A percentile compares a stretch with the other conserved stretches of the same genome.
Evolutionary conservation across 2,113 vertebrate species (phyloP).

Genomic region (Podarcis raffonei): DNA sequence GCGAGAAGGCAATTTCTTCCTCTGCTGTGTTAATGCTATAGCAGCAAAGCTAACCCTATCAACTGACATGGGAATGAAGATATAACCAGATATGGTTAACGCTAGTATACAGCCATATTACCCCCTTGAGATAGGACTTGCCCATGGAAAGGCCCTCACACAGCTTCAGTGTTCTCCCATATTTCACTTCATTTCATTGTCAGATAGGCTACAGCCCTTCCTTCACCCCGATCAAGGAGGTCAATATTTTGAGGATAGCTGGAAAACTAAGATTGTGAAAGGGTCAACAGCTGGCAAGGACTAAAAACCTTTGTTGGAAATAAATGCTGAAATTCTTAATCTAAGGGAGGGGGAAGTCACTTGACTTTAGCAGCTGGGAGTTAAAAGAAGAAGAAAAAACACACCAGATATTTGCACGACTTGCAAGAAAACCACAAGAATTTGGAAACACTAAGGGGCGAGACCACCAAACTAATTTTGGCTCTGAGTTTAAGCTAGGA

Average conservation of each 20-base stretch:
- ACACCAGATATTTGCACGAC: background rate
- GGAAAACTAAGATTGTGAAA: background rate
- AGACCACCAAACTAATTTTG: conserved; percentile 29
- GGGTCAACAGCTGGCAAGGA: background rate
- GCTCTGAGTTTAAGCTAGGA: conserved; percentile 28
- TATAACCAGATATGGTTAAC: background rate
- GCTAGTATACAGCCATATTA: background rate
- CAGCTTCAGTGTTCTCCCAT: background rate
- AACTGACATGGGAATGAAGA: background rate
- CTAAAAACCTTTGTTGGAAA: background rate
- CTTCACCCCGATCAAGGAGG: background rate
- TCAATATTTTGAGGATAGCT: background rate
- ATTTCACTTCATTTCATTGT: background rate
- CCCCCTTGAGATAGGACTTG: background rate
- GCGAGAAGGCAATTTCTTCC: background rate
- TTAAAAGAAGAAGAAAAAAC: background rate
- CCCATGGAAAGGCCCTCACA: background rate
- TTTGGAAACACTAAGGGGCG: conserved; percentile 21
- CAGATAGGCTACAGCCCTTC: background rate
- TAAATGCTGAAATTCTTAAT: background rate
- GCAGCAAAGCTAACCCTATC: background rate
- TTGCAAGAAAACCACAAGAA: conserved; percentile 29
- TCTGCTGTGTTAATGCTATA: background rate
- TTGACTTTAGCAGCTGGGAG: conserved; percentile 18
- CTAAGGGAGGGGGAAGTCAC: background rate